phyloP scores from a whole-genome alignment of 2,888 invertebrate genomes.

The Lomographa bimaculata region DNA sequence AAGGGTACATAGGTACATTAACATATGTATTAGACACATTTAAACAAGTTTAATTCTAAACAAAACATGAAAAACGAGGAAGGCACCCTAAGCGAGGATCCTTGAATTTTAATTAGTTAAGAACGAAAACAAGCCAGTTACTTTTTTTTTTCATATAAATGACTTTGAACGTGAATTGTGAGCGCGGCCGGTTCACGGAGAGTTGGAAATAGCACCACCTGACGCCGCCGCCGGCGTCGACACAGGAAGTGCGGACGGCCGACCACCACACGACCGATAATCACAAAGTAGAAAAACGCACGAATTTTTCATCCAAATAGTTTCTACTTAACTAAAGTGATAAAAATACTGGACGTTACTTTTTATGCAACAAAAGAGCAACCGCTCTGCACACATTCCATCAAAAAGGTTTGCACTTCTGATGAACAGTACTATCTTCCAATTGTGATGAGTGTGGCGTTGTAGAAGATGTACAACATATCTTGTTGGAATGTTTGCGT shows the following conservation, averaged over 20 bases:
- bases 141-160: slow-evolving; percentile 60
- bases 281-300: slow-evolving; percentile 39
- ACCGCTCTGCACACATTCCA: too few relatives aligned
- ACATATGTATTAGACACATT: slow-evolving; percentile 11
- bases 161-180: slow-evolving; percentile 74
- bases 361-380: too few relatives aligned
- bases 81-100: slow-evolving; percentile 35
- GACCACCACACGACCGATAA: slow-evolving; percentile 49
- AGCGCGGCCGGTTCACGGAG: slow-evolving; percentile 61
- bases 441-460: too few relatives aligned
- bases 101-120: slow-evolving; percentile 42
- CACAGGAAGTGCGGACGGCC: slow-evolving; percentile 69
- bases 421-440: too few relatives aligned
- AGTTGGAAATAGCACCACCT: slow-evolving; percentile 73
- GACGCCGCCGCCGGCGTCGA: slow-evolving; percentile 47
- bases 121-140: slow-evolving; percentile 40
- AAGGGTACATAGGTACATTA: too few relatives aligned
- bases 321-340: slow-evolving; percentile 1
- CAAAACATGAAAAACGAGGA: slow-evolving; percentile 32
- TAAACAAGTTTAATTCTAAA: slow-evolving; percentile 12
- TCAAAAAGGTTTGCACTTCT: too few relatives aligned
- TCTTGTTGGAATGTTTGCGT: too few relatives aligned
- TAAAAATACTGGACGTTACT: slow-evolving; percentile 5
- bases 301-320: slow-evolving; percentile 31
- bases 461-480: too few relatives aligned